Percentiles rank a stretch among this genome's conserved stretches.
phyloP scores from a whole-genome alignment of 64 coral and sea anemone species.

The Montipora foliosa region DNA sequence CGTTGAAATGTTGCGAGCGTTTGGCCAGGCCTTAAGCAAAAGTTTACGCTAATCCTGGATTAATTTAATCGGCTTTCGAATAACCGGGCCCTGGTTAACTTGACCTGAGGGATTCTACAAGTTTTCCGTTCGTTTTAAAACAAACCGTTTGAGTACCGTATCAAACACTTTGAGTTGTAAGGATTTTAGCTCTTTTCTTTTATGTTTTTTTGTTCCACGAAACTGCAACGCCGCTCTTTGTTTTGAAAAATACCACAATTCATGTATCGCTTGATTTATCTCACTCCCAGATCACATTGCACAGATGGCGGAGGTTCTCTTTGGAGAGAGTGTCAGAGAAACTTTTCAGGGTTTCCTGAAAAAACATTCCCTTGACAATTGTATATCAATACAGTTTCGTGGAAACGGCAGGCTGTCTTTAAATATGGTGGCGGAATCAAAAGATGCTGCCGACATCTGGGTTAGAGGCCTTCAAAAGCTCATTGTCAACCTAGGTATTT shows the following conservation, averaged over 20 bases:
- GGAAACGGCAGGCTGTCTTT: neutral
- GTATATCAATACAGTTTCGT: slow-evolving; percentile 66
- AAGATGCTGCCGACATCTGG: slow-evolving; percentile 11
- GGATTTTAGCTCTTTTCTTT: too few relatives aligned
- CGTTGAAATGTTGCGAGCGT: too few relatives aligned
- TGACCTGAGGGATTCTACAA: too few relatives aligned
- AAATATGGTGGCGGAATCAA: slow-evolving; percentile 58
- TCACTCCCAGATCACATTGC: slow-evolving; percentile 36
- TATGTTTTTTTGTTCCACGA: neutral
- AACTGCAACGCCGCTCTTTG: neutral
- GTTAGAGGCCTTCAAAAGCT: slow-evolving; percentile 43
- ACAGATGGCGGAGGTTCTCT: slow-evolving; percentile 49
- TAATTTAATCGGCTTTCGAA: too few relatives aligned
- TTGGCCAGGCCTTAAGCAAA: too few relatives aligned
- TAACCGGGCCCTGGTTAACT: too few relatives aligned
- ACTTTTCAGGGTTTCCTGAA: slow-evolving; percentile 28
- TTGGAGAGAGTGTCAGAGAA: slow-evolving; percentile 46
- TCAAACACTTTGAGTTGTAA: too few relatives aligned
- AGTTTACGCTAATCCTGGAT: too few relatives aligned
- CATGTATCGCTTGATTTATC: neutral
- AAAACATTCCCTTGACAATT: slow-evolving; percentile 42
- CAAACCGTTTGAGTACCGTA: too few relatives aligned
- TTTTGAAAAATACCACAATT: neutral
- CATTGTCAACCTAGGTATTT: slow-evolving; percentile 52
- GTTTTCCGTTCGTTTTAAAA: too few relatives aligned